A percentile compares a stretch with the other conserved stretches of the same genome.
Evolutionary conservation across 2,888 invertebrate genomes (phyloP).

Genomic region (Drosophila macrospina): DNA sequence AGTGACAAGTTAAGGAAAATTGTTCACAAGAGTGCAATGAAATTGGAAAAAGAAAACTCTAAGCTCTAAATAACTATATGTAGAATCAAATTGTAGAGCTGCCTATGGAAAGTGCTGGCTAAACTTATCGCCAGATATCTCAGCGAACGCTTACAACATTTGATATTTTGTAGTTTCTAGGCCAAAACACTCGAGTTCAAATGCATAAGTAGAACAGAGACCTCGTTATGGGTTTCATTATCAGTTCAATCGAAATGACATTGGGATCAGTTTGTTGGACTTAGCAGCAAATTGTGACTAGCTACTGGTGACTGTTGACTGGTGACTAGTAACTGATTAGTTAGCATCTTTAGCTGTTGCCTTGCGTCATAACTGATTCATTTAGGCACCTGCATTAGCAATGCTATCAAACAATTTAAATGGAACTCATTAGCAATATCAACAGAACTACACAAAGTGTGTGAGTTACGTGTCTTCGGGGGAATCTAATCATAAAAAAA

Average conservation of each 20-base stretch:
- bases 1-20: too few relatives aligned
- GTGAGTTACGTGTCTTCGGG: conserved; percentile 16
- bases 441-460: neutral
- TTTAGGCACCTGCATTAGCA: conserved; percentile 7
- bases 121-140: conserved; percentile 6
- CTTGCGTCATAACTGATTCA: conserved; percentile 53
- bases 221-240: conserved; percentile 12
- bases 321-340: neutral
- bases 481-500: conserved; percentile 25
- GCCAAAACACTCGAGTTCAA: conserved; percentile 13
- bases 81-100: too few relatives aligned
- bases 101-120: too few relatives aligned
- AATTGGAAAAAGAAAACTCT: too few relatives aligned
- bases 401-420: conserved; percentile 9
- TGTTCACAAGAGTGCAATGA: too few relatives aligned
- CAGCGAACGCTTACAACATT: neutral
- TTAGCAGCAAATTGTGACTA: neutral
- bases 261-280: conserved; percentile 17
- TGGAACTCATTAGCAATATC: conserved; percentile 30
- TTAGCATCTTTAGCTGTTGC: neutral
- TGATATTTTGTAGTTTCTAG: neutral
- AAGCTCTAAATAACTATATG: too few relatives aligned
- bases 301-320: neutral
- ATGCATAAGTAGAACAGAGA: neutral
- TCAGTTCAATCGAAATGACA: conserved; percentile 11